phyloP scores from a whole-genome alignment of 2,113 vertebrate genomes.

The Grammomys dolichurus region DNA sequence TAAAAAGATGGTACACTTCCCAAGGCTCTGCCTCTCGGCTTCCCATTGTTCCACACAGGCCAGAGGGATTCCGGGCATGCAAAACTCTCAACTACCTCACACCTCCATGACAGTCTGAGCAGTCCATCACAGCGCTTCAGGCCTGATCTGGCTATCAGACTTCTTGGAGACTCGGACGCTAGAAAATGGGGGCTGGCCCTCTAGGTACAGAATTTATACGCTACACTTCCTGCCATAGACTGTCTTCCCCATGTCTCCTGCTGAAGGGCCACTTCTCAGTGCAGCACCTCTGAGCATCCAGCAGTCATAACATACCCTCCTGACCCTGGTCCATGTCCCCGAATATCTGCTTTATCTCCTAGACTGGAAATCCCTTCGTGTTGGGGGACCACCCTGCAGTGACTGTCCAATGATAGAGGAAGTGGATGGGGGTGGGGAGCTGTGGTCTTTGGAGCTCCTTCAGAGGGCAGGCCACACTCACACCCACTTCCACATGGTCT shows the following conservation, averaged over 20 bases:
- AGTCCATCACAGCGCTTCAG: not conserved
- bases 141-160: not conserved
- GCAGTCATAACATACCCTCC: not conserved
- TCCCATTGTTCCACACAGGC: not conserved
- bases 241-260: not conserved
- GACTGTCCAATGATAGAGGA: not conserved
- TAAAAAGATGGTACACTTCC: not conserved
- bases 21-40: too few species aligned
- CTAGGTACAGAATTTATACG: not conserved
- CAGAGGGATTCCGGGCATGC: not conserved
- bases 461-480: slow-evolving; percentile 86
- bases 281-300: not conserved
- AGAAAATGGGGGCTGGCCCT: not conserved
- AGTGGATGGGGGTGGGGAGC: not conserved
- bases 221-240: not conserved
- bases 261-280: not conserved
- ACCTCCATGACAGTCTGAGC: not conserved
- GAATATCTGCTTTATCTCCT: not conserved
- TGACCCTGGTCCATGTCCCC: not conserved
- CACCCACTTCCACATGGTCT: slow-evolving; percentile 98
- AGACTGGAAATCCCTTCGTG: not conserved
- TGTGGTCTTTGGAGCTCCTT: rapidly evolving
- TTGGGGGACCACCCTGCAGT: not conserved
- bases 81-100: rapidly evolving
- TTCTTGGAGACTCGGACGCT: not conserved